phyloP scores from a whole-genome alignment of 2,797 vertebrate genomes.

The Bovichtus diacanthus region DNA sequence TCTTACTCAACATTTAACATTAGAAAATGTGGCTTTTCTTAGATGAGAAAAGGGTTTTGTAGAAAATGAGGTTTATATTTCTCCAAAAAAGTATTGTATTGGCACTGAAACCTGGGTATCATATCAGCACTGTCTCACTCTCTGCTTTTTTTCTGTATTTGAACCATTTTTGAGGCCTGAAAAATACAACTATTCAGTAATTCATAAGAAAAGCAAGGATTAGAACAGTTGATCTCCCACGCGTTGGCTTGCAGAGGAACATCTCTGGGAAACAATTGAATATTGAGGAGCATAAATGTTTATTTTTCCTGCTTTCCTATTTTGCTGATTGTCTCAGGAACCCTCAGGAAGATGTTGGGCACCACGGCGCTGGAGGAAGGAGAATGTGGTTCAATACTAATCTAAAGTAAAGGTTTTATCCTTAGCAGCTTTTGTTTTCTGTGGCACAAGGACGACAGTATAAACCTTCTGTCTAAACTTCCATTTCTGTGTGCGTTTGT shows the following conservation, averaged over 20 bases:
- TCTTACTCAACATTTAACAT: background rate
- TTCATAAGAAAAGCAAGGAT: background rate
- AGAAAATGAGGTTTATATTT: background rate
- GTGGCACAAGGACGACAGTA: background rate
- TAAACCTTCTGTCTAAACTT: background rate
- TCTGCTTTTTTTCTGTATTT: background rate
- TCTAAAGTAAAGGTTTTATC: constrained; percentile 24
- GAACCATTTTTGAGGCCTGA: background rate
- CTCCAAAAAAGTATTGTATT: background rate
- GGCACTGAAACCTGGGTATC: background rate
- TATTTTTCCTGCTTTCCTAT: background rate
- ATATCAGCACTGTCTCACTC: background rate
- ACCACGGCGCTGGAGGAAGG: constrained; percentile 3
- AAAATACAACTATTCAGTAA: background rate
- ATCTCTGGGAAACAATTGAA: background rate
- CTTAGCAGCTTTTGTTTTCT: constrained; percentile 23
- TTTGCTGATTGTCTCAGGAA: background rate
- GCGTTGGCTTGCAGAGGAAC: too few species aligned
- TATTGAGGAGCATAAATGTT: background rate
- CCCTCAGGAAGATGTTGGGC: background rate
- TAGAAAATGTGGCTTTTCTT: background rate
- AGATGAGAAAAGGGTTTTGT: background rate
- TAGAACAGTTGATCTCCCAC: background rate
- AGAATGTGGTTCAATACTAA: constrained; percentile 11
- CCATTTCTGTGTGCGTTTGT: constrained; percentile 19